Evolutionary conservation across 2,797 vertebrate genomes (phyloP).

Genomic region (Gallinago nigripennis): DNA sequence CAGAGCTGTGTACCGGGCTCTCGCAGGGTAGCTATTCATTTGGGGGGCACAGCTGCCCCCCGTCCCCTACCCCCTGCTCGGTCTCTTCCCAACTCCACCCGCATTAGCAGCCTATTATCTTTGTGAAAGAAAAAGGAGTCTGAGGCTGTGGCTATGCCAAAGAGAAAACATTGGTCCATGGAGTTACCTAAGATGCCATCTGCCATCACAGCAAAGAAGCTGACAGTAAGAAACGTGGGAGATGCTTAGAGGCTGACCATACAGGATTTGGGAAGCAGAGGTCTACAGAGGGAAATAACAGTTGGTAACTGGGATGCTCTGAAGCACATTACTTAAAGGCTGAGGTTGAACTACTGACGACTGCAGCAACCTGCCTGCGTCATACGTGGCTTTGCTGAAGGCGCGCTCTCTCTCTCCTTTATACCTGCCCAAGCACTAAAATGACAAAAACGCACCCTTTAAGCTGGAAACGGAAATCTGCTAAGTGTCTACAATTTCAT

Average conservation of each 20-base stretch:
- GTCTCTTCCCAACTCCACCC: not conserved
- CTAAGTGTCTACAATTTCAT: not conserved
- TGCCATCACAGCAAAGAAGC: not conserved
- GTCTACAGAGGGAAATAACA: not conserved
- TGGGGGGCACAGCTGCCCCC: not conserved
- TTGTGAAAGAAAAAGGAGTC: not conserved
- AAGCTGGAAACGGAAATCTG: not conserved
- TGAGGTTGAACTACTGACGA: not conserved
- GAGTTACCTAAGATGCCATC: not conserved
- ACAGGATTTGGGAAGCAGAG: not conserved
- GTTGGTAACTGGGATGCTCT: not conserved
- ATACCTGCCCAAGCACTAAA: not conserved
- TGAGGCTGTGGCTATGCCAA: not conserved
- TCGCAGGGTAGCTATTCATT: not conserved
- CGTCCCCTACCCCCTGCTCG: accelerated
- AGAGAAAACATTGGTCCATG: not conserved
- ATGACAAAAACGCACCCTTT: not conserved
- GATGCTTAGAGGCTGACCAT: not conserved
- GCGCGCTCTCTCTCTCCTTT: not conserved
- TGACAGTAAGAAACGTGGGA: not conserved
- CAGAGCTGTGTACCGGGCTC: accelerated
- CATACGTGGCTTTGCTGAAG: not conserved
- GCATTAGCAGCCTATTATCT: not conserved
- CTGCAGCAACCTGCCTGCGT: not conserved
- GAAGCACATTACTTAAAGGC: not conserved